Conservation (phyloP, 1,140 invertebrate genomes). For the Telenomus remus region DNA sequence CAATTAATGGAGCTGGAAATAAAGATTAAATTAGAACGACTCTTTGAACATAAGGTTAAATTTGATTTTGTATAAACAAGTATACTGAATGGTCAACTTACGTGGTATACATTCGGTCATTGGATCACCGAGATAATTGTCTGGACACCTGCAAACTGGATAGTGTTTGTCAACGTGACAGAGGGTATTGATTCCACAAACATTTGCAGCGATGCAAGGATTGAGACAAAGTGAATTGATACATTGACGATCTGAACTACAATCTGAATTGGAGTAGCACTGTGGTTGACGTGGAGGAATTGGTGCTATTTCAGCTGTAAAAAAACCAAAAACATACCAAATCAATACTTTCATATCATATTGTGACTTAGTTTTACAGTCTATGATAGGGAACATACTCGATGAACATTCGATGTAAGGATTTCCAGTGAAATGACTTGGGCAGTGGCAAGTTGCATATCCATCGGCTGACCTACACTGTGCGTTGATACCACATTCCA, state of each 20-base stretch:
- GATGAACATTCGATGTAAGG: conserved; percentile 86
- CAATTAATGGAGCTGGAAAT: conserved; percentile 74
- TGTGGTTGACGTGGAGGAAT: conserved; percentile 77
- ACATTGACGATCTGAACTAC: conserved; percentile 83
- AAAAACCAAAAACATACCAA: conserved; percentile 9
- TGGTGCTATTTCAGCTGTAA: conserved; percentile 75
- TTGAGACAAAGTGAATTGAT: conserved; percentile 85
- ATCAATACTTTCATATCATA: conserved; percentile 2
- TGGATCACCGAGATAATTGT: conserved; percentile 85
- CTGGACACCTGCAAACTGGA: conserved; percentile 87
- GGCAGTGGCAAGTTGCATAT: conserved; percentile 85
- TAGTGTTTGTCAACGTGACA: conserved; percentile 86
- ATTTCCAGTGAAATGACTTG: conserved; percentile 87
- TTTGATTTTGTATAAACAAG: too few relatives aligned
- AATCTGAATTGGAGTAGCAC: conserved; percentile 86
- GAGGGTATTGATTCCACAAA: conserved; percentile 85
- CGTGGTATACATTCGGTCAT: conserved; percentile 83
- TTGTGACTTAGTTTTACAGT: too few relatives aligned
- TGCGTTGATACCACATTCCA: conserved; percentile 89
- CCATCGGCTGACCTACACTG: conserved; percentile 86
- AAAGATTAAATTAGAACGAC: background rate
- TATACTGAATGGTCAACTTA: conserved; percentile 74
- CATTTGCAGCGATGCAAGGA: conserved; percentile 81
- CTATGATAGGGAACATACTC: conserved; percentile 75
- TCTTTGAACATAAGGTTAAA: too few relatives aligned